Evolutionary conservation across 2,113 vertebrate genomes (phyloP).

Genomic region (Colinus virginianus): DNA sequence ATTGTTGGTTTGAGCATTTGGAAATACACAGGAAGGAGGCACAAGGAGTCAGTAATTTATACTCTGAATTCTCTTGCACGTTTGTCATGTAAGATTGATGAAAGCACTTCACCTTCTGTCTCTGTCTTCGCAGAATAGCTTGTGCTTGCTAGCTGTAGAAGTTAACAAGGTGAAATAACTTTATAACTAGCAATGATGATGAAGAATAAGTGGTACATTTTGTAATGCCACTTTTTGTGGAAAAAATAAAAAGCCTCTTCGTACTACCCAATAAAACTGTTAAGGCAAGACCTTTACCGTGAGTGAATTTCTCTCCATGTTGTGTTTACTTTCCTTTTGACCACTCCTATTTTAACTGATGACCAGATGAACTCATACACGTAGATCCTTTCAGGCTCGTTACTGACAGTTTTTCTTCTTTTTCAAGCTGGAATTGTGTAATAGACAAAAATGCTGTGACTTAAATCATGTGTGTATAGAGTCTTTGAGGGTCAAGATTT

Average conservation of each 20-base stretch:
- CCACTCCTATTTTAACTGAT: background rate
- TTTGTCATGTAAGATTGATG: background rate
- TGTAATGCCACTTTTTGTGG: background rate
- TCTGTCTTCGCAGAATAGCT: background rate
- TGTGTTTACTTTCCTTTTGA: background rate
- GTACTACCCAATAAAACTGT: background rate
- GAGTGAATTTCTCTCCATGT: background rate
- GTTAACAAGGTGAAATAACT: background rate
- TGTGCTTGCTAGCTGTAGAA: background rate
- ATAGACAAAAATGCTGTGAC: background rate
- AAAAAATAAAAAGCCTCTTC: background rate
- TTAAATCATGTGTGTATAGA: rapidly evolving
- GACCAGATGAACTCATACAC: background rate
- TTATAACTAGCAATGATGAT: background rate
- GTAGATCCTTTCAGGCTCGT: background rate
- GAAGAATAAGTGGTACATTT: background rate
- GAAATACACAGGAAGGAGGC: background rate
- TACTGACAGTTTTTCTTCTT: background rate
- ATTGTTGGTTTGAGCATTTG: background rate
- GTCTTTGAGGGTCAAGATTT: background rate
- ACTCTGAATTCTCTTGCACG: background rate
- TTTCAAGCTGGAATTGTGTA: background rate
- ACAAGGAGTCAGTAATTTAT: background rate
- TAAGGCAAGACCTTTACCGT: background rate
- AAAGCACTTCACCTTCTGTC: background rate